A percentile compares a stretch with the other conserved stretches of the same genome.
These are phyloP conservation scores for Drosophila sp. DNA, from an alignment of 1,140 invertebrate genomes.

Conservation along the genomic window DNA sequence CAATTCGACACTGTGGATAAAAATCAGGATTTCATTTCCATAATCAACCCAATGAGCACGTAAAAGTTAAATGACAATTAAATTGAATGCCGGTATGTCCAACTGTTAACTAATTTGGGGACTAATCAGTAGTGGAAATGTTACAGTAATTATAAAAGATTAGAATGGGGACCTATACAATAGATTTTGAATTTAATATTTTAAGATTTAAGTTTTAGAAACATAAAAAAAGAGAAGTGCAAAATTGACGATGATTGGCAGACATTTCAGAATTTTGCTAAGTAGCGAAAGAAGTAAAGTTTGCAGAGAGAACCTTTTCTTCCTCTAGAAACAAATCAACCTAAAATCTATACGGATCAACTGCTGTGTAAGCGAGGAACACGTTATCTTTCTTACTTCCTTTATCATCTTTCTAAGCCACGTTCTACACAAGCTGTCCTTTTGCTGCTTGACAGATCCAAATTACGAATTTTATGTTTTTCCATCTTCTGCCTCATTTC, in stretches of 20 bases:
- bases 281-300: no score
- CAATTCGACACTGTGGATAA: constrained; percentile 41
- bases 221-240: no score
- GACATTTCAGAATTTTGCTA: no score
- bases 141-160: constrained; percentile 13
- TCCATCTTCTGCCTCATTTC: not conserved
- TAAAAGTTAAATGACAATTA: constrained; percentile 75
- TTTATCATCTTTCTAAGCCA: not conserved
- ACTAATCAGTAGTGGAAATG: constrained; percentile 9
- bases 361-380: no score
- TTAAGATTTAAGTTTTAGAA: no score
- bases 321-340: no score
- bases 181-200: no score
- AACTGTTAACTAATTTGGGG: constrained; percentile 41
- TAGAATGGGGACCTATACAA: not conserved
- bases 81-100: constrained; percentile 55
- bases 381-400: not conserved
- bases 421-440: not conserved
- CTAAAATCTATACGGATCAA: no score
- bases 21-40: constrained; percentile 54
- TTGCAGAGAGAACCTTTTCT: no score
- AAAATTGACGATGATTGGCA: no score
- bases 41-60: constrained; percentile 20
- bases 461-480: constrained; percentile 12
- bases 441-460: constrained; percentile 8